These are phyloP conservation scores for Antennarius striatus DNA, from an alignment of 2,113 vertebrate species.

Conservation along the genomic window DNA sequence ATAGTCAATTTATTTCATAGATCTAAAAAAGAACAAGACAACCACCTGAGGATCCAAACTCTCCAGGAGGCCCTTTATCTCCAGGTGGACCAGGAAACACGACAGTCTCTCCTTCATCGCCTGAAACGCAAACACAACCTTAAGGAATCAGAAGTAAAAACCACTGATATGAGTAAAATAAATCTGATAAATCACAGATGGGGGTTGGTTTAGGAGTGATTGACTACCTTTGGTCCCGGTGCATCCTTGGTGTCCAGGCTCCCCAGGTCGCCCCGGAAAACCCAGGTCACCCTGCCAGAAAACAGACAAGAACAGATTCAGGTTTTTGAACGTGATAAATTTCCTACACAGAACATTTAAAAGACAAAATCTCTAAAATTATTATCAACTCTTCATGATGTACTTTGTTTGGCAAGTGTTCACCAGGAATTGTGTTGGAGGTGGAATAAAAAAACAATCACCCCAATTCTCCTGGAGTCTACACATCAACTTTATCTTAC, in stretches of 20 bases:
- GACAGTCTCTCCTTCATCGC: conserved; percentile 70
- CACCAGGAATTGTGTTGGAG: too few relatives aligned
- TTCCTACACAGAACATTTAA: neutral
- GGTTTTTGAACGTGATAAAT: neutral
- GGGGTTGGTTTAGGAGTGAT: neutral
- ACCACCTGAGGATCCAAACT: conserved; percentile 59
- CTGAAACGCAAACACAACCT: conserved; percentile 42
- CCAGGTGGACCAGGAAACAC: conserved; percentile 57
- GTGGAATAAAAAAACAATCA: too few relatives aligned
- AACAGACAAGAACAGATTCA: neutral
- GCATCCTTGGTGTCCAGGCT: conserved; percentile 54
- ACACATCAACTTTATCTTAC: conserved; percentile 57
- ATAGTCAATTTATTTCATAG: neutral
- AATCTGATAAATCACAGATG: neutral
- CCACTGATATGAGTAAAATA: too few relatives aligned
- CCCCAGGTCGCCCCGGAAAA: conserved; percentile 54
- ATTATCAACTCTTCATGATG: too few relatives aligned
- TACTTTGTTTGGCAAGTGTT: too few relatives aligned
- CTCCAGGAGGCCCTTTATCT: conserved; percentile 62
- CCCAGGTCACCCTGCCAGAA: conserved; percentile 70
- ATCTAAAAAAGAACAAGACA: neutral
- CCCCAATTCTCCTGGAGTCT: too few relatives aligned
- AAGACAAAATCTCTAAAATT: neutral
- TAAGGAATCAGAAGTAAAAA: neutral
- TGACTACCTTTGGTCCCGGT: conserved; percentile 70